phyloP scores from a whole-genome alignment of 92 coral and sea anemone genomes.

The Palythoa caribaeorum region DNA sequence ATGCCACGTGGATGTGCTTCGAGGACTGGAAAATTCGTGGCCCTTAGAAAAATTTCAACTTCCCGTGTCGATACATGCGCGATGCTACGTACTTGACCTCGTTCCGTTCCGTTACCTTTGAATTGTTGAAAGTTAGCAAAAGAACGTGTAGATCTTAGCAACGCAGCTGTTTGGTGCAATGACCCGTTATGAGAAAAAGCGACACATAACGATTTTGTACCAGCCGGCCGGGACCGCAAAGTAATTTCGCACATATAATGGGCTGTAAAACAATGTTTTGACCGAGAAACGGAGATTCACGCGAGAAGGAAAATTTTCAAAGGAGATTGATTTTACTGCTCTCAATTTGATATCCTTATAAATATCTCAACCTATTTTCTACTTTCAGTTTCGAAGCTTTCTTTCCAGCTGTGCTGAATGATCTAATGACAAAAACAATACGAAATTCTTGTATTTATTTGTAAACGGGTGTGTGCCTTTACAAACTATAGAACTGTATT shows the following conservation, averaged over 20 bases:
- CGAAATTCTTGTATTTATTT: no score
- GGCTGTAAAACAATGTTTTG: neutral
- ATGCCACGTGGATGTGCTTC: neutral
- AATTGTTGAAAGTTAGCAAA: slow-evolving; percentile 4
- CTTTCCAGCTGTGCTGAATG: no score
- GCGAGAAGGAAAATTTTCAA: neutral
- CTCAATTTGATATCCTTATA: no score
- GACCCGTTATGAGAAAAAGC: slow-evolving; percentile 7
- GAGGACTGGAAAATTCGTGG: neutral
- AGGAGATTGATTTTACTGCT: no score
- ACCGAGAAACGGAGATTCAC: neutral
- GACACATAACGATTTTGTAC: neutral
- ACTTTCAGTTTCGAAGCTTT: neutral
- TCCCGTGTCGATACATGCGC: neutral
- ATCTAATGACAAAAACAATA: no score
- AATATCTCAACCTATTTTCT: neutral
- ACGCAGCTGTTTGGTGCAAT: slow-evolving; percentile 18
- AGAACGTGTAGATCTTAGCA: slow-evolving; percentile 31
- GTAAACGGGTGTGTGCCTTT: no score
- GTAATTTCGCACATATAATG: neutral
- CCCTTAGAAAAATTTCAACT: neutral
- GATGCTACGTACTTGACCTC: slow-evolving; percentile 13
- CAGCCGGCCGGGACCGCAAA: neutral
- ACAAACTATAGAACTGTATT: no score
- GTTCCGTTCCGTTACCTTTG: slow-evolving; percentile 34